Evolutionary conservation across 2,113 vertebrate species (phyloP).

Genomic region (Podiceps cristatus): DNA sequence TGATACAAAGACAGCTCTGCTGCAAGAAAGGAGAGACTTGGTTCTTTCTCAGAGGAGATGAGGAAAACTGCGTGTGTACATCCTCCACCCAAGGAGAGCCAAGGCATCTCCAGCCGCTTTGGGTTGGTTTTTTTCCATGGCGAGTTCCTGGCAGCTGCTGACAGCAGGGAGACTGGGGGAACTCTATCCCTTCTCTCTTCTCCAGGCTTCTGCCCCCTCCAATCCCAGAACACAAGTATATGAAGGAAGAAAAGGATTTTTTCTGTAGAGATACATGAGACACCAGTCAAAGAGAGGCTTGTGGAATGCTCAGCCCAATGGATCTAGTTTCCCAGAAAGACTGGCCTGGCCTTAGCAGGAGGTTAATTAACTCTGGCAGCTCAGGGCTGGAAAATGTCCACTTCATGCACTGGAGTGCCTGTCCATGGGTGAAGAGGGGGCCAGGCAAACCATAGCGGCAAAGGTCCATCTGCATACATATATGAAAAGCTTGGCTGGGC

Average conservation of each 20-base stretch:
- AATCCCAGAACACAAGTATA: not conserved
- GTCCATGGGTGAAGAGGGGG: slow-evolving; percentile 49
- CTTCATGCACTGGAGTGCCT: slow-evolving; percentile 26
- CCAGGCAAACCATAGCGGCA: slow-evolving; percentile 50
- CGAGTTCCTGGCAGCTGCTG: not conserved
- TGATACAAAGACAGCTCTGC: not conserved
- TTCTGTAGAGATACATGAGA: not conserved
- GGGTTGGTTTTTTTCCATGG: not conserved
- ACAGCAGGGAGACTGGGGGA: not conserved
- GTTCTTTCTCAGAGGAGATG: not conserved
- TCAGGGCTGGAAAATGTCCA: slow-evolving; percentile 61
- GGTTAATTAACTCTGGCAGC: slow-evolving; percentile 70
- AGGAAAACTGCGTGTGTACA: not conserved
- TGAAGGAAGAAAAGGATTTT: slow-evolving; percentile 13
- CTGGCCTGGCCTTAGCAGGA: slow-evolving; percentile 34
- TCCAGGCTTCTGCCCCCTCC: not conserved
- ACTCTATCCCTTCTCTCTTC: not conserved
- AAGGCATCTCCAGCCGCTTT: not conserved
- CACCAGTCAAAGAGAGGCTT: slow-evolving; percentile 9
- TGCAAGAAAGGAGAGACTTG: not conserved
- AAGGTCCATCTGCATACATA: slow-evolving; percentile 34
- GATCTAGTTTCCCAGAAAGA: slow-evolving; percentile 67
- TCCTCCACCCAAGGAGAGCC: not conserved
- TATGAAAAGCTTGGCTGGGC: slow-evolving; percentile 39
- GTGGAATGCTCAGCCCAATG: slow-evolving; percentile 53